phyloP scores from a whole-genome alignment of 2,888 invertebrate genomes.

The Hemistola chrysoprasaria region DNA sequence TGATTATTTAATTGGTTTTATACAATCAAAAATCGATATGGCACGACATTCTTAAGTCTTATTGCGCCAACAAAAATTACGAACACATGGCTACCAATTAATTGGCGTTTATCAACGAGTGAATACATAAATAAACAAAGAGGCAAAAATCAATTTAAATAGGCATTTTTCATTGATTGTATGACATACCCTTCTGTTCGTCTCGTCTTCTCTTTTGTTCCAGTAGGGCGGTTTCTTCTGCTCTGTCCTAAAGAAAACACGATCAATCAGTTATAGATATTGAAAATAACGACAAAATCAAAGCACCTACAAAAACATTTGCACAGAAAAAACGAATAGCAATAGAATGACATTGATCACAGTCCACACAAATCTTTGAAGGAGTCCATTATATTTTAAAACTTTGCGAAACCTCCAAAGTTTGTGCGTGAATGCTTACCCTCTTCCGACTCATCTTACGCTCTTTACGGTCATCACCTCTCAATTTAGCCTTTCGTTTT shows the following conservation, averaged over 20 bases:
- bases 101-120: too few relatives aligned
- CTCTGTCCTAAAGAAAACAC: conserved; percentile 82
- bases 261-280: neutral
- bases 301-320: too few relatives aligned
- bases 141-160: conserved; percentile 7
- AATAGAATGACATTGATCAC: conserved; percentile 7
- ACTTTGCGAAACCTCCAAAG: neutral
- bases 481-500: conserved; percentile 85
- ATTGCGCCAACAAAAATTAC: too few relatives aligned
- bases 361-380: conserved; percentile 5
- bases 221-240: conserved; percentile 85
- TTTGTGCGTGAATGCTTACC: conserved; percentile 66
- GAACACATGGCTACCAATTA: too few relatives aligned
- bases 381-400: neutral
- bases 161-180: neutral
- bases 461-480: conserved; percentile 85
- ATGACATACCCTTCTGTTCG: conserved; percentile 86
- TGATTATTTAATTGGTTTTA: too few relatives aligned
- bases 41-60: too few relatives aligned
- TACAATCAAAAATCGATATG: too few relatives aligned
- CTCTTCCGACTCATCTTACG: conserved; percentile 91
- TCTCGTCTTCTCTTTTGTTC: conserved; percentile 92
- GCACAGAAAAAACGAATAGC: neutral
- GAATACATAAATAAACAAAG: too few relatives aligned
- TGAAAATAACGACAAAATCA: too few relatives aligned